Percentiles rank a stretch among this genome's conserved stretches.
These are phyloP conservation scores for Drosophila saltans DNA, from an alignment of 1,140 invertebrate species.

Conservation along the genomic window DNA sequence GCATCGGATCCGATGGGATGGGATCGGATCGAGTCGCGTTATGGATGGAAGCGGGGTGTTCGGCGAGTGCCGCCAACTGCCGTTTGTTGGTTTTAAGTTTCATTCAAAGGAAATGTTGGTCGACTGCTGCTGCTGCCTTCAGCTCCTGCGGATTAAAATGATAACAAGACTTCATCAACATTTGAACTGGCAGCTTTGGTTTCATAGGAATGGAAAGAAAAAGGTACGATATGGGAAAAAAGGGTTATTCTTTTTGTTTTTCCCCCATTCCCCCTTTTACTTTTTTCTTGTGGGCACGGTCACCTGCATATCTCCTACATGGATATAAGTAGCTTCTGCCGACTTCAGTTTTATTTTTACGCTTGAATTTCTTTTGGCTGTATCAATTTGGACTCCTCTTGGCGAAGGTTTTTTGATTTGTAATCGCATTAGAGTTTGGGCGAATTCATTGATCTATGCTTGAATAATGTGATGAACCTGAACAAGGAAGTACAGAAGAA, in stretches of 20 bases:
- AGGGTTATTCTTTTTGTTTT: constrained; percentile 11
- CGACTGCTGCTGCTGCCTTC: constrained; percentile 19
- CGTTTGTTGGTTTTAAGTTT: constrained; percentile 68
- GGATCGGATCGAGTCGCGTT: not conserved
- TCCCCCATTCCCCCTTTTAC: not conserved
- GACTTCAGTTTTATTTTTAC: constrained; percentile 56
- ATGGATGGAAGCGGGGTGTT: constrained; percentile 28
- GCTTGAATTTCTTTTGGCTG: constrained; percentile 59
- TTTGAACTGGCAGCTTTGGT: constrained; percentile 33
- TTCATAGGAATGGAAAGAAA: constrained; percentile 28
- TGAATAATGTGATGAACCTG: not conserved
- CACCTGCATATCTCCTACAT: constrained; percentile 8
- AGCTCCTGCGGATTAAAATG: constrained; percentile 71
- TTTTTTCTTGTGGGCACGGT: not conserved
- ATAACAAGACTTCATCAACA: constrained; percentile 64
- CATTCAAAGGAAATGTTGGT: constrained; percentile 71
- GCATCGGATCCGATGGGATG: constrained; percentile 16
- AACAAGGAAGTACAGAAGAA: too few species aligned
- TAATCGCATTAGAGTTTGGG: constrained; percentile 40
- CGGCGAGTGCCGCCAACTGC: constrained; percentile 30
- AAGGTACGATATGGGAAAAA: not conserved
- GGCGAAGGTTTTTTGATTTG: constrained; percentile 31
- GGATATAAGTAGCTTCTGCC: constrained; percentile 22
- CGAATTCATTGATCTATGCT: constrained; percentile 35
- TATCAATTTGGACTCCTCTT: constrained; percentile 33